phyloP scores from a whole-genome alignment of 2,888 invertebrate genomes.

The Deilephila porcellus region DNA sequence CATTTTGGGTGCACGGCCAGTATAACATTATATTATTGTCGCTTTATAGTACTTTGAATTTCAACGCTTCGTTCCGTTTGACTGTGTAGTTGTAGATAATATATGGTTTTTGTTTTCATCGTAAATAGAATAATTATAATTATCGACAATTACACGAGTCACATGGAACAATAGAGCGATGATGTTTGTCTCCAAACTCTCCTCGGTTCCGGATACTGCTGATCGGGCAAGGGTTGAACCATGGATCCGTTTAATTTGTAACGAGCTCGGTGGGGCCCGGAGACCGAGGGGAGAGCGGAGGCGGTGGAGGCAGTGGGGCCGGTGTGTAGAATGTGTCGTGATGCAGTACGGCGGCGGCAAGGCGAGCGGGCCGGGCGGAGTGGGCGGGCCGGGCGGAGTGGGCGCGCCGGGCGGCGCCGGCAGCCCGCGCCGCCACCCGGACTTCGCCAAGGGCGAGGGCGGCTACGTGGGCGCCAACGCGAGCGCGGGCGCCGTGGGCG shows the following conservation, averaged over 20 bases:
- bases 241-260: too few species aligned
- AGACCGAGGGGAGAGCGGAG: not conserved
- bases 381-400: slow-evolving; percentile 60
- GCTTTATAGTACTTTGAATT: slow-evolving; percentile 43
- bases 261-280: not conserved
- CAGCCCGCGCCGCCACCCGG: slow-evolving; percentile 62
- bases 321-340: not conserved
- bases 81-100: slow-evolving; percentile 9
- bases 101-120: not conserved
- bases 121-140: not conserved
- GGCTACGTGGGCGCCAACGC: slow-evolving; percentile 44
- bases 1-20: slow-evolving; percentile 74
- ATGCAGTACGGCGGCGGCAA: slow-evolving; percentile 74
- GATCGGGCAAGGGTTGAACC: too few species aligned
- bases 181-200: slow-evolving; percentile 2
- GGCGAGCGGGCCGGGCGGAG: slow-evolving; percentile 71
- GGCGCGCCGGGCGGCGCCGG: slow-evolving; percentile 83
- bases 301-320: not conserved
- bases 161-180: slow-evolving; percentile 16
- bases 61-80: slow-evolving; percentile 12
- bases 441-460: slow-evolving; percentile 56
- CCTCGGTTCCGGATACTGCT: too few species aligned
- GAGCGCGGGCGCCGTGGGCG: slow-evolving; percentile 42
- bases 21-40: slow-evolving; percentile 59
- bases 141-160: not conserved